Percentiles rank a stretch among this genome's conserved stretches.
Evolutionary conservation across 2,113 vertebrate genomes (phyloP).

Genomic region (Odocoileus hemionus): DNA sequence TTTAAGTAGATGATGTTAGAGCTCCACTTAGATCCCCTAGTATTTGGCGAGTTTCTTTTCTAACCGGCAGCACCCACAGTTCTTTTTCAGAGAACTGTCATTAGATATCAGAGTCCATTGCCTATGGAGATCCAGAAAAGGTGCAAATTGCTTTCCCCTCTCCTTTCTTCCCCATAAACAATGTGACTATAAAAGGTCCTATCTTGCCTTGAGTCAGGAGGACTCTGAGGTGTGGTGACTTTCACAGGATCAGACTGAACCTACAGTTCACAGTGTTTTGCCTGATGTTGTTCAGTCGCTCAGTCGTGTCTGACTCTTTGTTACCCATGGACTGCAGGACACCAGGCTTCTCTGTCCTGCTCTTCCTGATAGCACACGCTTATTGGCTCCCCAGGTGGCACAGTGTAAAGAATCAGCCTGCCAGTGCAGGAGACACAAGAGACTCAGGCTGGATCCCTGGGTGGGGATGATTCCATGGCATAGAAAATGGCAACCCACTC

Average conservation of each 20-base stretch:
- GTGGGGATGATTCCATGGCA: neutral
- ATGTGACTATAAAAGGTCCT: neutral
- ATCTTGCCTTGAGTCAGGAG: neutral
- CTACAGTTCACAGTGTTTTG: neutral
- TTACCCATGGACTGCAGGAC: neutral
- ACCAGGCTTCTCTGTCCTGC: neutral
- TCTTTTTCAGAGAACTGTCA: neutral
- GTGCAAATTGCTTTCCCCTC: neutral
- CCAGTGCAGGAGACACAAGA: neutral
- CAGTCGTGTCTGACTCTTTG: rapidly evolving
- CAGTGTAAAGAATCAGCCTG: neutral
- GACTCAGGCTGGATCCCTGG: neutral
- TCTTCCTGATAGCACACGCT: neutral
- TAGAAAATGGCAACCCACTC: neutral
- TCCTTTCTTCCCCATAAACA: neutral
- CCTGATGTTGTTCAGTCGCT: neutral
- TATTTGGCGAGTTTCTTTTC: neutral
- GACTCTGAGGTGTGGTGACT: neutral
- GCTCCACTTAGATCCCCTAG: neutral
- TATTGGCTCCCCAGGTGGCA: neutral
- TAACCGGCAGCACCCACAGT: neutral
- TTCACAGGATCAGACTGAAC: neutral
- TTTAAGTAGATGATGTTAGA: neutral
- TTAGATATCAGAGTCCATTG: neutral
- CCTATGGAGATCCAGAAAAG: too few species aligned